Percentiles rank a stretch among this genome's conserved stretches.
These are phyloP conservation scores for Stramonita haemastoma DNA, from an alignment of 2,888 invertebrate species.

Conservation along the genomic window DNA sequence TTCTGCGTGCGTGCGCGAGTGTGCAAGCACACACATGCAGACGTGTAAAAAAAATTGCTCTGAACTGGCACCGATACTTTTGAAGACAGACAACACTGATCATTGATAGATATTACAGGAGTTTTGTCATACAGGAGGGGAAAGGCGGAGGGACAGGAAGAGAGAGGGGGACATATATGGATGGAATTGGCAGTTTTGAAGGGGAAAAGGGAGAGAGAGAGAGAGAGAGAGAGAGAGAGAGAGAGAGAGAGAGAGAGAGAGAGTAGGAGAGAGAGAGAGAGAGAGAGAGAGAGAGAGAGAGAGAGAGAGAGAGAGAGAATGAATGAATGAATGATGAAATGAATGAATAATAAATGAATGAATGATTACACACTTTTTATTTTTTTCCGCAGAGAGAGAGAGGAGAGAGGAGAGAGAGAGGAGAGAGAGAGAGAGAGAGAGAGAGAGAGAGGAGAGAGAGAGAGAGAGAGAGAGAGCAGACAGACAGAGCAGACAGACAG, in stretches of 20 bases:
- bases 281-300: background rate
- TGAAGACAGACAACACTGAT: too few relatives aligned
- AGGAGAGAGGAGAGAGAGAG: background rate
- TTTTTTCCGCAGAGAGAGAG: too few relatives aligned
- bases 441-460: slow-evolving; percentile 4
- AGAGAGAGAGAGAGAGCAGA: slow-evolving; percentile 7
- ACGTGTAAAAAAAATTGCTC: too few relatives aligned
- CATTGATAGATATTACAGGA: too few relatives aligned
- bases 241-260: background rate
- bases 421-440: background rate
- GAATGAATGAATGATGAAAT: too few relatives aligned
- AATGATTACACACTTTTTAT: too few relatives aligned
- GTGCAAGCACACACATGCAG: too few relatives aligned
- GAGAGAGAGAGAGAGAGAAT: slow-evolving; percentile 18
- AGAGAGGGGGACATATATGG: background rate
- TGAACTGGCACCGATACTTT: too few relatives aligned
- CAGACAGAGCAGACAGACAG: background rate
- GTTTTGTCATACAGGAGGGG: too few relatives aligned
- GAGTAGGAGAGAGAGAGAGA: background rate
- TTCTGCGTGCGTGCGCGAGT: too few relatives aligned
- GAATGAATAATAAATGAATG: too few relatives aligned
- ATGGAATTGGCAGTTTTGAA: background rate
- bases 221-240: slow-evolving; percentile 1
- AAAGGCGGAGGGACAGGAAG: too few relatives aligned
- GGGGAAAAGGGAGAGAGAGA: background rate